Percentiles rank a stretch among this genome's conserved stretches.
Conservation (phyloP, 2,888 invertebrate species). For the Platycnemis pennipes region DNA sequence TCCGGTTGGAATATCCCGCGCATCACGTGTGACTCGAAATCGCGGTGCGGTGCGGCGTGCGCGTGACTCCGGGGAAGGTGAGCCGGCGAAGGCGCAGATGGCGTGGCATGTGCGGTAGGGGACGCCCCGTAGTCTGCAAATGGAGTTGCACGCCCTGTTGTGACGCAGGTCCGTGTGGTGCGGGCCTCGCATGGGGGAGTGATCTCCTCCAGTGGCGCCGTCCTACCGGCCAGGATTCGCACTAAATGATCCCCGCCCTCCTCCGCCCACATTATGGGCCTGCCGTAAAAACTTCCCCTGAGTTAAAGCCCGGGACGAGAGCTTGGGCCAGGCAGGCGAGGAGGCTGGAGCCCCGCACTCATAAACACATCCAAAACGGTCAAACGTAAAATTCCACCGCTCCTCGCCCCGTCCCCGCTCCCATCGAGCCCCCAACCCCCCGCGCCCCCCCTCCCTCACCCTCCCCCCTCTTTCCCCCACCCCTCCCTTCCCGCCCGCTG, state of each 20-base stretch:
- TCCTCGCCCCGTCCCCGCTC: neutral
- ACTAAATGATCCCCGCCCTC: neutral
- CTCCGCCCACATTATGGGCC: neutral
- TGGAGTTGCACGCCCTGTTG: neutral
- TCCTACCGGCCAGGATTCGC: neutral
- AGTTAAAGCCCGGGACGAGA: neutral
- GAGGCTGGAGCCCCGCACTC: neutral
- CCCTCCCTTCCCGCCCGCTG: no score
- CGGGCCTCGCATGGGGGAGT: neutral
- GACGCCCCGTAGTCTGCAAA: neutral
- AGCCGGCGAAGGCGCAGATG: no score
- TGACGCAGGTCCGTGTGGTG: neutral
- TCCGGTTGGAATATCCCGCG: no score
- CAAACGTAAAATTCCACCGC: neutral
- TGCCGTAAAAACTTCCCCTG: conserved; percentile 9
- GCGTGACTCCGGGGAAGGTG: neutral
- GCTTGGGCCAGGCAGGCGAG: neutral
- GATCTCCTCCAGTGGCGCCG: neutral
- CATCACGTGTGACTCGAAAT: no score
- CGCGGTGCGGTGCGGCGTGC: neutral
- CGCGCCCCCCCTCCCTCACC: no score
- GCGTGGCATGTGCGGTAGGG: no score
- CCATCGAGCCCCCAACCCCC: no score
- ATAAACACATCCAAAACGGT: neutral
- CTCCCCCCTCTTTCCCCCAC: no score